Evolutionary conservation across 2,888 invertebrate genomes (phyloP), one percentile per base, ranked within the genome.

Genomic region (Drosophila fungiperda): DNA sequence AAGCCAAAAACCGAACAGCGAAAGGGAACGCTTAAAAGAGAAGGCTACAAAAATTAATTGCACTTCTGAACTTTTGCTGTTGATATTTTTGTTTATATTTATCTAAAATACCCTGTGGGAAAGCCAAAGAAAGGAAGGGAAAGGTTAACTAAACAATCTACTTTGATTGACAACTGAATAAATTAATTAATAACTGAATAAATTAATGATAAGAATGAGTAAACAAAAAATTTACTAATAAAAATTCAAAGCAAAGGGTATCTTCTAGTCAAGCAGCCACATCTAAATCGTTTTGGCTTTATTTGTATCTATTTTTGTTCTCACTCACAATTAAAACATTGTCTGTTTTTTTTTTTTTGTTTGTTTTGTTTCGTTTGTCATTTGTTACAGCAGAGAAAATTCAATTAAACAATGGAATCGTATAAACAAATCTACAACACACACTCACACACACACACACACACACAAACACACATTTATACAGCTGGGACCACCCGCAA

Each of bases 391-490:
- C 42, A 60, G 61, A 50, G 63, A 66, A 84, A 84, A 84, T 84
- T 84, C 82, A 84, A 84, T 84, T 84, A 85, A 87, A 84, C 83
- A 87, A 78, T 82, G 84, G 73, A 83, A 84, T 81, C 82, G 68
- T 54, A 86, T 86, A 83, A 83, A 83, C 83, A 83, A 84, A 84
- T 82, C 84, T 70, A 58, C 83, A 64, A 20, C 29, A 71, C 63
- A 77, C 49, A 64, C 38, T 60, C 32, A 50, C 50, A 12, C 29
- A 29, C 50, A 64, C n/a, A n/a, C 23, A 45, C n/a, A 42, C 26
- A 58, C 32, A 36, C 11, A 17, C 7, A 48, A n/a, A n/a, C n/a
- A n/a, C 26, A 62, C 0, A 49, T 17, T n/a, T 17, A 26, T 12
- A 35, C 26, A 32, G 42, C 38, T 29, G 45, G 57, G 38, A 58